These are phyloP conservation scores for Escarpia spicata DNA, from an alignment of 2,888 invertebrate genomes.

Conservation along the genomic window DNA sequence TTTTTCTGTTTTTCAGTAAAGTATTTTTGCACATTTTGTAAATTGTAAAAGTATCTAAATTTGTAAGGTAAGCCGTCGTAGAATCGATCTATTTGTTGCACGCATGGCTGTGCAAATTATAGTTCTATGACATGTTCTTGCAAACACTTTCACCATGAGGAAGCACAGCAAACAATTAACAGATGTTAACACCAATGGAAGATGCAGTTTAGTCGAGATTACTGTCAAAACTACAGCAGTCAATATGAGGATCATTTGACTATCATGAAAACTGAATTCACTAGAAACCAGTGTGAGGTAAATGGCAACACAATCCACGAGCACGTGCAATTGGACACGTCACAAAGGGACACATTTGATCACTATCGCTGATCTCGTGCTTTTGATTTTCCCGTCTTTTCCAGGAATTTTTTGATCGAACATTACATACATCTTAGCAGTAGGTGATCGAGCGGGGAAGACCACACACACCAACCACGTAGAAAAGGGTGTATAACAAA, in stretches of 20 bases:
- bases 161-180: too few relatives aligned
- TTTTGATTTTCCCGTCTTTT: not conserved
- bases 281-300: not conserved
- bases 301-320: not conserved
- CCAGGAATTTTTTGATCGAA: not conserved
- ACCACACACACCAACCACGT: not conserved
- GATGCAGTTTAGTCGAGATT: not conserved
- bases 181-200: too few relatives aligned
- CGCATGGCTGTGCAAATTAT: too few relatives aligned
- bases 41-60: too few relatives aligned
- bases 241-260: not conserved
- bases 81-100: too few relatives aligned
- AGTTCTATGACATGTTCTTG: too few relatives aligned
- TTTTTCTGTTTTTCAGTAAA: too few relatives aligned
- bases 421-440: not conserved
- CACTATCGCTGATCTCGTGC: not conserved
- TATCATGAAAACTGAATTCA: not conserved
- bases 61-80: too few relatives aligned
- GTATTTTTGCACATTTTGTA: too few relatives aligned
- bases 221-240: too few relatives aligned
- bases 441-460: not conserved
- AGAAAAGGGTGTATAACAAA: not conserved
- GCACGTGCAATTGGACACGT: not conserved
- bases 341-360: not conserved
- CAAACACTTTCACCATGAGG: too few relatives aligned